Percentiles rank a stretch among this genome's conserved stretches.
phyloP scores from a whole-genome alignment of 2,113 vertebrate species.

The Xiphophorus maculatus region DNA sequence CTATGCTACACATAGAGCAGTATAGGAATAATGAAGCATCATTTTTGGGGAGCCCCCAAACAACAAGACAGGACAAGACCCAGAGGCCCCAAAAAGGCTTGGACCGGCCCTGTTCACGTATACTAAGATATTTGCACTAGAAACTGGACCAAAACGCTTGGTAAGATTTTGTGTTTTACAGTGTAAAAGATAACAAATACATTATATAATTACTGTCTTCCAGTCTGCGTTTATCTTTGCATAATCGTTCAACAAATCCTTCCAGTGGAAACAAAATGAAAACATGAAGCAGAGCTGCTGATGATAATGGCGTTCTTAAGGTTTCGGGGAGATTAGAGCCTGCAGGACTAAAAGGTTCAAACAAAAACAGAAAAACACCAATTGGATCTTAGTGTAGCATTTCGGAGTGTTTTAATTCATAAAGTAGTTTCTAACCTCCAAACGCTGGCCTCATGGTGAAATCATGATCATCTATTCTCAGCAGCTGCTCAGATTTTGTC shows the following conservation, averaged over 20 bases:
- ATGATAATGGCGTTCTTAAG: slow-evolving; percentile 37
- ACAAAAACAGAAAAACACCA: neutral
- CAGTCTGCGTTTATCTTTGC: slow-evolving; percentile 46
- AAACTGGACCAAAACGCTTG: too few species aligned
- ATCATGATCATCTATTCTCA: slow-evolving; percentile 96
- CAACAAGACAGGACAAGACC: too few species aligned
- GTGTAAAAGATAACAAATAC: slow-evolving; percentile 14
- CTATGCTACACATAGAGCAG: too few species aligned
- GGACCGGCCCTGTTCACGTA: too few species aligned
- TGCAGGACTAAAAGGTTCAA: slow-evolving; percentile 1
- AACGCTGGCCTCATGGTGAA: slow-evolving; percentile 99
- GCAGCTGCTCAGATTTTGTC: slow-evolving; percentile 95
- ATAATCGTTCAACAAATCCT: slow-evolving; percentile 63
- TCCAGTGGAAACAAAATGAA: slow-evolving; percentile 37
- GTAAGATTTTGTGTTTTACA: too few species aligned
- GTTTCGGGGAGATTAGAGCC: slow-evolving; percentile 42
- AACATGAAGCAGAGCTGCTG: slow-evolving; percentile 39
- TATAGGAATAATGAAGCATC: too few species aligned
- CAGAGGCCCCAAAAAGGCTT: too few species aligned
- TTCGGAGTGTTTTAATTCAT: neutral
- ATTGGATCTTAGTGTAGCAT: slow-evolving; percentile 18
- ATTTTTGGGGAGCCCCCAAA: too few species aligned
- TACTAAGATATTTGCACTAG: too few species aligned
- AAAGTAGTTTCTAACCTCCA: slow-evolving; percentile 84
- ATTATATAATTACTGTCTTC: slow-evolving; percentile 1